Base-by-base conservation (phyloP, 1,140 invertebrate genomes). In the honey bee (Apis mellifera) region DNA sequence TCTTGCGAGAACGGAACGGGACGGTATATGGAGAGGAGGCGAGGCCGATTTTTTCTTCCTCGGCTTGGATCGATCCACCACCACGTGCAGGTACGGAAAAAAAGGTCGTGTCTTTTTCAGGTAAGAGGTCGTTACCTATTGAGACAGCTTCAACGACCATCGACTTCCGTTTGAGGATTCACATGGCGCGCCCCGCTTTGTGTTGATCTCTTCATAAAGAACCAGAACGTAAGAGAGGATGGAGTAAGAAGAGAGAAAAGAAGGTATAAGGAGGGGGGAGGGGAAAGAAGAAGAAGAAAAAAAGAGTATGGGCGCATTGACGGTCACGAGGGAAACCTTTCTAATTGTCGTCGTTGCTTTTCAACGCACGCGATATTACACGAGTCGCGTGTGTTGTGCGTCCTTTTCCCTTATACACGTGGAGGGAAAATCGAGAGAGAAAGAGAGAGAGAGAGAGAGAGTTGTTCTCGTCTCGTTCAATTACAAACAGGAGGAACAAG, bases 81-180 rank as follows among this genome's bases (percentile, higher is more conserved):
- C 26, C 9, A 9, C n/a, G n/a, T 21, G 32, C 81, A 78, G 81
- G 76, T 78, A 83, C 57, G 50, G 48, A 69, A 64, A 52, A n/a
- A 70, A 52, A 76, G 75, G 32, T 69, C 66, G 68, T 42, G 32
- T 55, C 75, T 83, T 48, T 78, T 78, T 78, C 81, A 83, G 81
- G 75, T 71, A 83, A 71, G 79, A 83, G 66, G 57, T 64, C 68
- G 82, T 83, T 71, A 52, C 76, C 82, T 54, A 78, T 79, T 59
- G 77, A 78, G 77, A 79, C 57, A 57, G 42, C 59, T 78, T 83
- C 76, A 83, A 83, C 82, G 82, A 83, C 68, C 68, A 66, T 83
- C 76, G 82, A 83, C 76, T 83, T 83, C 82, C 82, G 82, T 83
- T 78, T 21, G 59, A 78, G 76, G 82, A 83, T 72, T 83, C 76